phyloP scores from a whole-genome alignment of 2,888 invertebrate species.

The Caenorhabditis sp. region DNA sequence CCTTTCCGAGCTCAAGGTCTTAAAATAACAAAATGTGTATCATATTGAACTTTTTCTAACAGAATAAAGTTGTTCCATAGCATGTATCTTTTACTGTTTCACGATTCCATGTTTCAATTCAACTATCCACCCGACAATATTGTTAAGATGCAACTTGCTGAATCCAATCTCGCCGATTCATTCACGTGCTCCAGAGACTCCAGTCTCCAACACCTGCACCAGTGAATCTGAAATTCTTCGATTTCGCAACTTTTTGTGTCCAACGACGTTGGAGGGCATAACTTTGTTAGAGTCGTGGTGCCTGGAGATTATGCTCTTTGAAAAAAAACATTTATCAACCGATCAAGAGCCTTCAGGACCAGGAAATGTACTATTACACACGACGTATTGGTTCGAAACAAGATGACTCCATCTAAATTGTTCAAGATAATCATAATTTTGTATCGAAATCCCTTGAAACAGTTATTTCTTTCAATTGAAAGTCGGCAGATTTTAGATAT shows the following conservation, averaged over 20 bases:
- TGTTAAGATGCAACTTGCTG: too few species aligned
- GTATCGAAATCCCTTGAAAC: too few species aligned
- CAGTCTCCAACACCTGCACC: not conserved
- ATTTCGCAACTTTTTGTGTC: conserved; percentile 29
- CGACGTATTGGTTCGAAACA: too few species aligned
- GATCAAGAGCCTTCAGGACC: not conserved
- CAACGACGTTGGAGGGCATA: conserved; percentile 11
- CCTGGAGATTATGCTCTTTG: not conserved
- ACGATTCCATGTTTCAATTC: too few species aligned
- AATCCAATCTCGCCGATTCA: not conserved
- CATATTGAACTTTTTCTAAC: not conserved
- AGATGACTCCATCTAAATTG: too few species aligned
- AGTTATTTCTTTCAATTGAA: too few species aligned
- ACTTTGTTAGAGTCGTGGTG: not conserved
- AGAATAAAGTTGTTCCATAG: too few species aligned
- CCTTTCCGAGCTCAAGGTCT: too few species aligned
- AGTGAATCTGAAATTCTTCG: not conserved
- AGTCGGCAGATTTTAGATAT: too few species aligned
- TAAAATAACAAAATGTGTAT: not conserved
- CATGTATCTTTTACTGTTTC: too few species aligned
- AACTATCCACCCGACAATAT: too few species aligned
- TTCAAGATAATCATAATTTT: too few species aligned
- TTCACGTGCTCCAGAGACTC: not conserved
- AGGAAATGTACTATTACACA: not conserved
- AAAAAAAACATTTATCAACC: not conserved